These are phyloP conservation scores for Spilogale gracilis DNA, from an alignment of 2,113 vertebrate species.

Conservation along the genomic window DNA sequence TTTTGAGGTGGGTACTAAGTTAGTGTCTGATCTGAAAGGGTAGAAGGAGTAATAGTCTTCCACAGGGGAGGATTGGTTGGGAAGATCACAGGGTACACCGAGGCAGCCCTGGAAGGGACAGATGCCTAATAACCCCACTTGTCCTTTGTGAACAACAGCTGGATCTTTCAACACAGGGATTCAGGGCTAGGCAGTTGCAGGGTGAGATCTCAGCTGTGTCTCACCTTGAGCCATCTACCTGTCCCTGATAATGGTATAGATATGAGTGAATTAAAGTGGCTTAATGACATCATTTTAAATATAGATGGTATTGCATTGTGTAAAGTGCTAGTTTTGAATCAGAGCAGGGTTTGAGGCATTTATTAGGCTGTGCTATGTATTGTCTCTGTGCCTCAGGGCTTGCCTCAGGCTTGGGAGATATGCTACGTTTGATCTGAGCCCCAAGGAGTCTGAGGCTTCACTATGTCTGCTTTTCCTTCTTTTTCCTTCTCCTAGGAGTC, in stretches of 20 bases:
- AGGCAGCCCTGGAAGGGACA: neutral
- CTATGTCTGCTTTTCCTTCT: neutral
- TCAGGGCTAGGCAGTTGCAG: neutral
- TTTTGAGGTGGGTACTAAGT: neutral
- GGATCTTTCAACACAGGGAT: neutral
- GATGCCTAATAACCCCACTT: neutral
- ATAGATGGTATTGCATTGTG: neutral
- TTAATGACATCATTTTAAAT: constrained; percentile 56
- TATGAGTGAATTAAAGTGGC: constrained; percentile 12
- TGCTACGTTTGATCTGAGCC: constrained; percentile 69
- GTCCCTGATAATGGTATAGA: neutral
- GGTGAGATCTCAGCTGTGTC: neutral
- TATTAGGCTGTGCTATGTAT: constrained; percentile 43
- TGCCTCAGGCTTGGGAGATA: constrained; percentile 64
- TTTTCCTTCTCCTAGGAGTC: neutral
- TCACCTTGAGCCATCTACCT: neutral
- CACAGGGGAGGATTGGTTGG: neutral
- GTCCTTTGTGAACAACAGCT: neutral
- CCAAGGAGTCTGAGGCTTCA: constrained; percentile 35
- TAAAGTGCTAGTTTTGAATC: constrained; percentile 53
- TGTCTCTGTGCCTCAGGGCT: constrained; percentile 69
- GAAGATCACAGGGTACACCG: neutral
- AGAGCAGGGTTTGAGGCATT: constrained; percentile 24
- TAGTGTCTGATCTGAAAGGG: neutral
- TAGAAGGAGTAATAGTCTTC: neutral